Percentiles rank a stretch among this genome's conserved stretches.
These are phyloP conservation scores for Cheiracanthium punctorium DNA, from an alignment of 2,888 invertebrate species.

Conservation along the genomic window DNA sequence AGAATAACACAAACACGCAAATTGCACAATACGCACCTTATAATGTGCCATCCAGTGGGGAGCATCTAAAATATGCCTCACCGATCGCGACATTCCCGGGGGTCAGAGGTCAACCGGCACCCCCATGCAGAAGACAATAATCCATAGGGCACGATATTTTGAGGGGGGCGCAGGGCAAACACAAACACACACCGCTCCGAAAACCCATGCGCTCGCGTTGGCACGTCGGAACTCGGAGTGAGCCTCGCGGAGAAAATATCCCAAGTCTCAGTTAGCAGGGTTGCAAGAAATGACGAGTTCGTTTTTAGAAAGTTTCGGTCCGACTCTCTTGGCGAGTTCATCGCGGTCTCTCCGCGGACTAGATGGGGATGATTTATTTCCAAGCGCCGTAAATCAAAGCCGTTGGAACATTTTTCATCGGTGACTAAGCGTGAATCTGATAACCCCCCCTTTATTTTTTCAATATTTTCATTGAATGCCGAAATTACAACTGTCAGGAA, in stretches of 20 bases:
- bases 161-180: not conserved
- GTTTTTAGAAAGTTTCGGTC: not conserved
- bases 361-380: no score
- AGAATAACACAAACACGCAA: not conserved
- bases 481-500: no score
- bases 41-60: slow-evolving; percentile 69
- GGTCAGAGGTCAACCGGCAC: slow-evolving; percentile 21
- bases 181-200: not conserved
- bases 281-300: slow-evolving; percentile 24
- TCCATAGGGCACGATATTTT: slow-evolving; percentile 34
- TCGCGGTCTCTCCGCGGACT: no score
- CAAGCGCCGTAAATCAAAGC: no score
- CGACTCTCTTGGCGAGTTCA: not conserved
- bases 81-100: slow-evolving; percentile 67
- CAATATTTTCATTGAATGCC: no score
- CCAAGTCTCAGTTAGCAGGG: slow-evolving; percentile 33
- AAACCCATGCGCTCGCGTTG: slow-evolving; percentile 14
- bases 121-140: slow-evolving; percentile 44
- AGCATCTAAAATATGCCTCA: slow-evolving; percentile 67
- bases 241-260: slow-evolving; percentile 24
- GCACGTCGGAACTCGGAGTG: not conserved
- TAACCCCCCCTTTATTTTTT: no score
- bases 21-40: slow-evolving; percentile 40
- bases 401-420: no score
- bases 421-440: no score